Percentiles rank a stretch among this genome's conserved stretches.
Conservation (phyloP, 1,140 invertebrate species). For the Melanaphis sacchari region DNA sequence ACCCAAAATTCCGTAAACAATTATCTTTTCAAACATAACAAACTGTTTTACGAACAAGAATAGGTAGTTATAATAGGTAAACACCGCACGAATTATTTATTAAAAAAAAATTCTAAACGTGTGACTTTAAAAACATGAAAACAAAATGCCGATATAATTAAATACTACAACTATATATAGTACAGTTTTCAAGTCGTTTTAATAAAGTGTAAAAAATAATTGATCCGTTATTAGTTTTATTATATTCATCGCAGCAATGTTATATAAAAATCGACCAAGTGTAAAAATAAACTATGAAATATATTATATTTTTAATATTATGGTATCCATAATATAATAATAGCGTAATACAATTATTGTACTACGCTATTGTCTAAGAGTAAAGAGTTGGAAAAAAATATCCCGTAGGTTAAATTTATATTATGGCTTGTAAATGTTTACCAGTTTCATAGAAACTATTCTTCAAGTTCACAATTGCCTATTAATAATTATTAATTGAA, state of each 20-base stretch:
- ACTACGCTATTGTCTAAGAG: background rate
- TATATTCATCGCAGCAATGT: background rate
- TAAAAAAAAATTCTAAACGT: background rate
- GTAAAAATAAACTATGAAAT: background rate
- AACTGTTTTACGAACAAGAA: background rate
- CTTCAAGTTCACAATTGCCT: background rate
- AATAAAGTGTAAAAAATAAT: slow-evolving; percentile 5
- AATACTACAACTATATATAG: background rate
- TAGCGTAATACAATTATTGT: too few species aligned
- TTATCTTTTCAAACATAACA: background rate
- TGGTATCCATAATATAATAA: too few species aligned
- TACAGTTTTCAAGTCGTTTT: background rate
- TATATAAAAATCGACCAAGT: background rate
- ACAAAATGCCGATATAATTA: background rate
- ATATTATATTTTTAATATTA: background rate
- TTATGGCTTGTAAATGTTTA: background rate
- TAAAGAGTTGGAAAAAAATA: background rate
- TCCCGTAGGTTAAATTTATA: background rate
- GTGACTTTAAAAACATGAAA: background rate
- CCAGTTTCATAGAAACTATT: background rate
- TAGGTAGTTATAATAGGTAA: background rate
- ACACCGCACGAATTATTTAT: background rate
- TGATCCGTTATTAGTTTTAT: background rate
- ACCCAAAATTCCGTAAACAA: background rate
- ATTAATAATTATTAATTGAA: background rate